These are phyloP conservation scores for Eclectus roratus DNA, from an alignment of 2,113 vertebrate genomes.

Conservation along the genomic window DNA sequence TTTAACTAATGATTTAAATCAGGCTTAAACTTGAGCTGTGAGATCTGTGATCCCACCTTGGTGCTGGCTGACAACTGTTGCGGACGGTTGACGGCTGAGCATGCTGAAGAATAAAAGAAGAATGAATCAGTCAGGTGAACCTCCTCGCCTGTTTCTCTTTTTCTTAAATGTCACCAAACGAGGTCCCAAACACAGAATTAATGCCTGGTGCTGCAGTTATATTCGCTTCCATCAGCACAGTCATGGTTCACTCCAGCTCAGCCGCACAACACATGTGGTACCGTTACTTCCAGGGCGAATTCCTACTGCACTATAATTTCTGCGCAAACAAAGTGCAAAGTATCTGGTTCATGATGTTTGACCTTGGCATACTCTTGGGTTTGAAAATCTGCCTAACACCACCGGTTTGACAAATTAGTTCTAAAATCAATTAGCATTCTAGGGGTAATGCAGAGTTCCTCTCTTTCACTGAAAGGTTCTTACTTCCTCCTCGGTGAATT, in stretches of 20 bases:
- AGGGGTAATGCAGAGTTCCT: background rate
- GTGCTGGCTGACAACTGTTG: background rate
- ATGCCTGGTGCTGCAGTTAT: background rate
- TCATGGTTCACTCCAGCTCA: background rate
- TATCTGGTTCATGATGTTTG: background rate
- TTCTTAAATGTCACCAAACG: background rate
- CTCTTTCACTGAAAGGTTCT: background rate
- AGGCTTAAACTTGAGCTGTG: background rate
- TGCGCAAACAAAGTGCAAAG: background rate
- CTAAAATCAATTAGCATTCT: background rate
- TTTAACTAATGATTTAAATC: no score
- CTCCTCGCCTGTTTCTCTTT: background rate
- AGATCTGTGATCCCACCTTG: background rate
- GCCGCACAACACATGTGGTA: fast-evolving
- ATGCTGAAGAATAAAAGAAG: background rate
- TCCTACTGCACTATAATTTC: fast-evolving
- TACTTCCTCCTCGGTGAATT: background rate
- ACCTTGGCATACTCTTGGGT: background rate
- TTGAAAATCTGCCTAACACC: background rate
- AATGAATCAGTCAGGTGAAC: background rate
- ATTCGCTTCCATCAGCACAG: background rate
- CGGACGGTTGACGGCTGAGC: no score
- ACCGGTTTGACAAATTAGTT: background rate
- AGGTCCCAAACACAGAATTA: background rate
- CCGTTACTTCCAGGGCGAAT: fast-evolving